phyloP scores from a whole-genome alignment of 2,113 vertebrate genomes.

The Ctenomys sociabilis region DNA sequence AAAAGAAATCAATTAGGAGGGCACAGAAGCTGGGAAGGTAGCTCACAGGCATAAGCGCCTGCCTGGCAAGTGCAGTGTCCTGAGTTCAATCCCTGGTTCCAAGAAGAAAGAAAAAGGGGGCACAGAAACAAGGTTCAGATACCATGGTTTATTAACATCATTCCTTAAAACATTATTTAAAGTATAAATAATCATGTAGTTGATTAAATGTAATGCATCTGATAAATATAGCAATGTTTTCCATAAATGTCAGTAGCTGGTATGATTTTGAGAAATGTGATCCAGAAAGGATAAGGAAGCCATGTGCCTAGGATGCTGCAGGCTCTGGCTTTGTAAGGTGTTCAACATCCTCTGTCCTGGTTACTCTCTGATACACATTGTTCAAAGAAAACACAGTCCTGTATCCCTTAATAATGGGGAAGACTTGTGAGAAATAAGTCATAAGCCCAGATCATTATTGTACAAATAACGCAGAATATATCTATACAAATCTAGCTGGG shows the following conservation, averaged over 20 bases:
- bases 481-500: neutral
- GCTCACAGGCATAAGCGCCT: too few relatives aligned
- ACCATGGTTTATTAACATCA: neutral
- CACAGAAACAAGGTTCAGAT: neutral
- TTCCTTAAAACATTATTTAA: neutral
- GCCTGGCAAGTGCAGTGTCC: too few relatives aligned
- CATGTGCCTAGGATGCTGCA: neutral
- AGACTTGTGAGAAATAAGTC: neutral
- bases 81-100: too few relatives aligned
- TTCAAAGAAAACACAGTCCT: neutral
- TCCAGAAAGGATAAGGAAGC: neutral
- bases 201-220: neutral
- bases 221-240: neutral
- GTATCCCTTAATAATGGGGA: neutral
- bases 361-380: neutral
- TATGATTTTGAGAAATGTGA: neutral
- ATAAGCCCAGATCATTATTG: neutral
- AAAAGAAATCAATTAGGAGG: neutral
- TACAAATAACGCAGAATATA: neutral
- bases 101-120: neutral
- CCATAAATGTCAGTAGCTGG: neutral
- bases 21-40: neutral
- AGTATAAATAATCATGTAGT: neutral
- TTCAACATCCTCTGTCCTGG: too few relatives aligned
- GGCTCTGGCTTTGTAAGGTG: neutral